Conservation (phyloP, 2,888 invertebrate genomes). For the Melanargia galathea region DNA sequence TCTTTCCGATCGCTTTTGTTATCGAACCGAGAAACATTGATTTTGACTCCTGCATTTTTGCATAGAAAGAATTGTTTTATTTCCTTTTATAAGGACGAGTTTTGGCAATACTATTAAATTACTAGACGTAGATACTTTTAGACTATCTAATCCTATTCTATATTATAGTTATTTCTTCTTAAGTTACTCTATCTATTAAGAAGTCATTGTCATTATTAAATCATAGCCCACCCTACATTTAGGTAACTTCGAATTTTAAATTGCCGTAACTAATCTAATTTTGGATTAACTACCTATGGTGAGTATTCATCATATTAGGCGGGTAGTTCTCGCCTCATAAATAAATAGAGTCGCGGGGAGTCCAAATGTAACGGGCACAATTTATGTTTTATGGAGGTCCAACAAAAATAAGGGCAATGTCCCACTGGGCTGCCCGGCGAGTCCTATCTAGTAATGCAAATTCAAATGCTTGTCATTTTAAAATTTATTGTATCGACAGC, state of each 20-base stretch:
- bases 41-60: slow-evolving; percentile 14
- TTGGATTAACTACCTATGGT: slow-evolving; percentile 49
- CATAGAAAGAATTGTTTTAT: slow-evolving; percentile 2
- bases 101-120: background rate
- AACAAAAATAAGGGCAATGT: slow-evolving; percentile 64
- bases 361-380: slow-evolving; percentile 56
- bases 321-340: slow-evolving; percentile 62
- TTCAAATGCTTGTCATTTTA: slow-evolving; percentile 37
- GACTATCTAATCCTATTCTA: background rate
- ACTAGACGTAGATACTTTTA: background rate
- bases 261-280: slow-evolving; percentile 49
- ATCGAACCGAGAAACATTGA: slow-evolving; percentile 22
- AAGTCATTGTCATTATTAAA: background rate
- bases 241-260: slow-evolving; percentile 28
- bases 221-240: background rate
- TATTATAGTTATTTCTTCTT: background rate
- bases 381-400: slow-evolving; percentile 62
- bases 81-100: background rate
- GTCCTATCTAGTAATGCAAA: slow-evolving; percentile 58
- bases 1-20: slow-evolving; percentile 29
- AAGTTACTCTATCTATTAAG: background rate
- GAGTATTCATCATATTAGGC: slow-evolving; percentile 60
- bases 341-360: slow-evolving; percentile 65
- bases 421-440: slow-evolving; percentile 55
- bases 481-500: slow-evolving; percentile 23